A percentile compares a stretch with the other conserved stretches of the same genome.
Evolutionary conservation across 2,797 vertebrate genomes (phyloP).

Genomic region (Myotis findleyi): DNA sequence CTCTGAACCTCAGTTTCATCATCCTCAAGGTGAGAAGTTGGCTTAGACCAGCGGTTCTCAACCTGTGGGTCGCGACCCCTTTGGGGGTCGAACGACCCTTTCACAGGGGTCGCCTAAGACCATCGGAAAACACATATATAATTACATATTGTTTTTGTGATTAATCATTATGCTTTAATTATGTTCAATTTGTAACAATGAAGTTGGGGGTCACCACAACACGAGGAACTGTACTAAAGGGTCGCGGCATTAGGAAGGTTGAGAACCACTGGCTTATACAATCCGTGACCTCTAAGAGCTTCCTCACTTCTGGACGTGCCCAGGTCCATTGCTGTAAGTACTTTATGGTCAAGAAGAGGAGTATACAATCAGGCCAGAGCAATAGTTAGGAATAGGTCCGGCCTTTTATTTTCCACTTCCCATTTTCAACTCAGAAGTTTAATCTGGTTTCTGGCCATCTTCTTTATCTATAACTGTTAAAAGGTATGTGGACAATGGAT

Average conservation of each 20-base stretch:
- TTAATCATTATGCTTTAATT: too few relatives aligned
- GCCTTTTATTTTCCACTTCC: conserved; percentile 40
- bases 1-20: background rate
- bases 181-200: too few relatives aligned
- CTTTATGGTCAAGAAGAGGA: background rate
- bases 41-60: background rate
- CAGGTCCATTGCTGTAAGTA: background rate
- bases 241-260: too few relatives aligned
- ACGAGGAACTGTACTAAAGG: too few relatives aligned
- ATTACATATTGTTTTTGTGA: too few relatives aligned
- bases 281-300: background rate
- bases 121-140: too few relatives aligned
- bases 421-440: conserved; percentile 43
- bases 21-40: background rate
- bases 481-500: conserved; percentile 20
- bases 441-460: conserved; percentile 52
- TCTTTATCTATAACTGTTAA: conserved; percentile 76
- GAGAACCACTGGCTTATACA: background rate
- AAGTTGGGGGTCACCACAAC: too few relatives aligned
- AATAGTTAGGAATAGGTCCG: background rate
- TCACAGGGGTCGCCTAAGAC: too few relatives aligned
- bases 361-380: background rate
- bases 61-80: too few relatives aligned
- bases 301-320: background rate
- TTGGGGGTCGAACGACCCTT: too few relatives aligned